Conservation (phyloP, 2,113 vertebrate genomes). For the Festucalex cinctus region DNA sequence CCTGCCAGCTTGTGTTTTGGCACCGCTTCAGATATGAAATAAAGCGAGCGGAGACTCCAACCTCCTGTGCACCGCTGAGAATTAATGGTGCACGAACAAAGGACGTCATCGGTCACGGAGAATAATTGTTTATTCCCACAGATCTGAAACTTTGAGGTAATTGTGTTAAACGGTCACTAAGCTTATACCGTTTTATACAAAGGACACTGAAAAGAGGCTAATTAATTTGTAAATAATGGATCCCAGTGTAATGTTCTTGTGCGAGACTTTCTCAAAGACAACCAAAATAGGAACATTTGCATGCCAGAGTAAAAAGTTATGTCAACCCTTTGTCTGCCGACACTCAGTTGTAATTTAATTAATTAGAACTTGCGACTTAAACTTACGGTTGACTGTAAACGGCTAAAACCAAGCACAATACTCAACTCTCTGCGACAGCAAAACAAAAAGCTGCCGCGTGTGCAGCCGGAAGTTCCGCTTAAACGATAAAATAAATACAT, state of each 20-base stretch:
- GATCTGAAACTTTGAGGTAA: conserved; percentile 9
- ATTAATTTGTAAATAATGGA: not conserved
- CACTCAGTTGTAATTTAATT: not conserved
- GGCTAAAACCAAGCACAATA: too few species aligned
- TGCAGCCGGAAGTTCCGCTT: too few species aligned
- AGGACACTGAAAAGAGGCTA: not conserved
- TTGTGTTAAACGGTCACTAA: not conserved
- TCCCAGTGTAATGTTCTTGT: not conserved
- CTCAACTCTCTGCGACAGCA: too few species aligned
- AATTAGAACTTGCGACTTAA: too few species aligned
- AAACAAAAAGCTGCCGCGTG: too few species aligned
- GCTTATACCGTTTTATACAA: not conserved
- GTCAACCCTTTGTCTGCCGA: not conserved
- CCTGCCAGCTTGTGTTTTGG: conserved; percentile 37
- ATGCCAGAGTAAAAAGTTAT: not conserved
- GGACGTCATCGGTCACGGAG: conserved; percentile 8
- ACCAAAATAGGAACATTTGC: not conserved
- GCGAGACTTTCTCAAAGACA: not conserved
- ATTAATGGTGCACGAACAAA: conserved; percentile 36
- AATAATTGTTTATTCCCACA: conserved; percentile 13
- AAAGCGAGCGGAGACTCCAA: conserved; percentile 19
- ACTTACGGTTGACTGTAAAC: too few species aligned
- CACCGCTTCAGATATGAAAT: conserved; percentile 29
- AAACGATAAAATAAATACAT: too few species aligned
- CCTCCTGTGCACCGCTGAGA: conserved; percentile 9